A percentile compares a stretch with the other conserved stretches of the same genome.
Conservation (phyloP, 2,888 invertebrate species). For the Leptinotarsa haldemani region DNA sequence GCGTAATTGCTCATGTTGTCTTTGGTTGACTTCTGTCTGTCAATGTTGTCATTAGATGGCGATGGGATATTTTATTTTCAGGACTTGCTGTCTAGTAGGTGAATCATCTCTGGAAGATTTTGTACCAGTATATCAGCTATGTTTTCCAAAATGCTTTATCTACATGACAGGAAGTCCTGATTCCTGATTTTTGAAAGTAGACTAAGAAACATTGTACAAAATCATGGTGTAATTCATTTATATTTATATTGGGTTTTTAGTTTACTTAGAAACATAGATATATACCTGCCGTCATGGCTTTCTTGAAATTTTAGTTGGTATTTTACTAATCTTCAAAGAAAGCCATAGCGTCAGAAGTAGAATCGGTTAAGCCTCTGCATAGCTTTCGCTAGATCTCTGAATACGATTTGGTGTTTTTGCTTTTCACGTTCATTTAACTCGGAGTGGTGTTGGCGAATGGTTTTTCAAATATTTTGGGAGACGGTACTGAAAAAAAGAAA, state of each 20-base stretch:
- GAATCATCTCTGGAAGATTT: not conserved
- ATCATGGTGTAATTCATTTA: constrained; percentile 51
- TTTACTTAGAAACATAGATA: constrained; percentile 51
- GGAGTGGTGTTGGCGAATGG: constrained; percentile 48
- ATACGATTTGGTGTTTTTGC: constrained; percentile 57
- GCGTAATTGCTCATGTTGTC: constrained; percentile 40
- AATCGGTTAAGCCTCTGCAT: constrained; percentile 60
- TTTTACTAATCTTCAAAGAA: constrained; percentile 31
- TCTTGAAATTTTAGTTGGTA: constrained; percentile 27
- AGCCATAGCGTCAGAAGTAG: constrained; percentile 47
- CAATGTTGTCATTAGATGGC: constrained; percentile 53
- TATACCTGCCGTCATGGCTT: constrained; percentile 35
- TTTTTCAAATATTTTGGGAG: constrained; percentile 42
- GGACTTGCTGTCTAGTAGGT: constrained; percentile 18
- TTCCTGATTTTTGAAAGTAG: constrained; percentile 44
- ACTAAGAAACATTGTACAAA: constrained; percentile 53
- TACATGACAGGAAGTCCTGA: constrained; percentile 25
- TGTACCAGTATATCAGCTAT: not conserved
- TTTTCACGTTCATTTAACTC: constrained; percentile 51
- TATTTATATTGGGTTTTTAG: constrained; percentile 53
- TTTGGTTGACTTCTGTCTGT: constrained; percentile 49
- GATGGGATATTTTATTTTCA: constrained; percentile 40
- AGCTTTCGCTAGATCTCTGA: constrained; percentile 64
- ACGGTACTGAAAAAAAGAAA: constrained; percentile 35
- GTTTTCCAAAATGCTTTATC: not conserved